Evolutionary conservation across 2,888 invertebrate species (phyloP).

Genomic region (Scaeva pyrastri): DNA sequence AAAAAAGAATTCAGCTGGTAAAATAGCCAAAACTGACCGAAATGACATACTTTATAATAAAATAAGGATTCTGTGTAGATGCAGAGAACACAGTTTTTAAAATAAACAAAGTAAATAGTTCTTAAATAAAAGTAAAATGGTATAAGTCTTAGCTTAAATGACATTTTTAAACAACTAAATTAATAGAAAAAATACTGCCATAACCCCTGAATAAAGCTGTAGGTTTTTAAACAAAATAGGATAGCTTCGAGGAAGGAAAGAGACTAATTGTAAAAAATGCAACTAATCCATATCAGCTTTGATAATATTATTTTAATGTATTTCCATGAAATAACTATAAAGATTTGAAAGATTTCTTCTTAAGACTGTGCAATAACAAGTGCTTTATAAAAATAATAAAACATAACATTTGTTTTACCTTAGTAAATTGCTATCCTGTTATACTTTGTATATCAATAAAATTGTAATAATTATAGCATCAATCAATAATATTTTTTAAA

Average conservation of each 20-base stretch:
- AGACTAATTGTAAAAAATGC: neutral
- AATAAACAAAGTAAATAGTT: too few species aligned
- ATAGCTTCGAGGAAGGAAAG: neutral
- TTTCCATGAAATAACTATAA: conserved; percentile 1
- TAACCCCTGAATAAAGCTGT: neutral
- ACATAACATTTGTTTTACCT: conserved; percentile 13
- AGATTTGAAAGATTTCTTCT: neutral
- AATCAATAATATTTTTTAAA: conserved; percentile 43
- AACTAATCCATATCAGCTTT: neutral
- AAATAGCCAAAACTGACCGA: too few species aligned
- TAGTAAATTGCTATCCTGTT: conserved; percentile 57
- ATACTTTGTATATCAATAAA: conserved; percentile 56
- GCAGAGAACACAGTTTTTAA: too few species aligned
- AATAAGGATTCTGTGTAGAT: too few species aligned
- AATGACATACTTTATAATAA: too few species aligned
- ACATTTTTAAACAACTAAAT: neutral
- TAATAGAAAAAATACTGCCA: neutral
- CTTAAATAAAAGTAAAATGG: too few species aligned
- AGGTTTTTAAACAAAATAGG: neutral
- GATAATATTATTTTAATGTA: neutral
- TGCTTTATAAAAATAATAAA: conserved; percentile 38
- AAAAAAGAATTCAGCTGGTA: too few species aligned
- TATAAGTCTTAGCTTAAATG: too few species aligned
- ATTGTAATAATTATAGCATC: conserved; percentile 51
- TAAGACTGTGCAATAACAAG: conserved; percentile 59